These are phyloP conservation scores for Acanthisitta chloris DNA, from an alignment of 2,113 vertebrate species.

Conservation along the genomic window DNA sequence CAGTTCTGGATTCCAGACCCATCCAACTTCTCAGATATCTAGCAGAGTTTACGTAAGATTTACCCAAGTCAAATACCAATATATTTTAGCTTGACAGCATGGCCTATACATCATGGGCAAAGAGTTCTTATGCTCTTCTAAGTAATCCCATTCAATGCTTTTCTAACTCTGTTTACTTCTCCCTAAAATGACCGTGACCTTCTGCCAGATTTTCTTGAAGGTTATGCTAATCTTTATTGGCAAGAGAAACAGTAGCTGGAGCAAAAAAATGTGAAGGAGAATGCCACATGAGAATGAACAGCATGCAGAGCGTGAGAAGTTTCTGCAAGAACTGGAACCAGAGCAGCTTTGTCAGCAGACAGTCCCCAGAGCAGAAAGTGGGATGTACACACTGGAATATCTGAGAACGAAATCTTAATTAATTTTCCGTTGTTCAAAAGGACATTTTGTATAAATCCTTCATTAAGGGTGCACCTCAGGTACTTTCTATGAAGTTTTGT, in stretches of 20 bases:
- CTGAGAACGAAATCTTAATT: not conserved
- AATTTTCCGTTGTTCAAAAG: not conserved
- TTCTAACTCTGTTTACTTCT: constrained; percentile 53
- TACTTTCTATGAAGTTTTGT: not conserved
- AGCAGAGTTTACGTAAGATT: constrained; percentile 12
- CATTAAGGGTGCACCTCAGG: not conserved
- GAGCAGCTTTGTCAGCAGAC: constrained; percentile 46
- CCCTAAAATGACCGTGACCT: constrained; percentile 47
- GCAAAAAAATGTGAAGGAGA: constrained; percentile 55
- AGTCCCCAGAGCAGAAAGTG: not conserved
- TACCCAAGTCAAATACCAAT: not conserved
- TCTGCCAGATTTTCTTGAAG: constrained; percentile 66
- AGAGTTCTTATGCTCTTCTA: not conserved
- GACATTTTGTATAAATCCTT: not conserved
- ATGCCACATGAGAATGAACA: constrained; percentile 62
- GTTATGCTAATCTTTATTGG: constrained; percentile 65
- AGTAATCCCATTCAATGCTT: constrained; percentile 7
- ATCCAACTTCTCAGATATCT: not conserved
- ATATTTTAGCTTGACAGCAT: not conserved
- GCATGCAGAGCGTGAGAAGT: constrained; percentile 61
- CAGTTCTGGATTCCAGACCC: not conserved
- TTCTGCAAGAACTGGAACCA: constrained; percentile 53
- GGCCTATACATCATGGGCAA: not conserved
- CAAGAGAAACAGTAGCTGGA: constrained; percentile 65
- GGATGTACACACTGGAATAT: not conserved